Base-by-base conservation (phyloP, 2,888 invertebrate genomes). In the Ypsolopha sequella region DNA sequence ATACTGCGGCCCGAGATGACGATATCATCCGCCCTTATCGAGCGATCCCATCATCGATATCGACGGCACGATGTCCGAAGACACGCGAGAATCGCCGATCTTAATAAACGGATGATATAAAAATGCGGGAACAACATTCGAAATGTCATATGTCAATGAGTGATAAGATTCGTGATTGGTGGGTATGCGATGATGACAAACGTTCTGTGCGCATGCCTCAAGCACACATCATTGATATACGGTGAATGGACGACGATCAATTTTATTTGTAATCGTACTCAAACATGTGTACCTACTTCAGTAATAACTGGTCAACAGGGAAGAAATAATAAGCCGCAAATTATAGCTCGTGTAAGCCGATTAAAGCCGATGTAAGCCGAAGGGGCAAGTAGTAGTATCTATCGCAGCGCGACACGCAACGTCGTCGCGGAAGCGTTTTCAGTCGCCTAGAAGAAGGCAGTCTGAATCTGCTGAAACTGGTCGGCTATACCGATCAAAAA, bases 21-120 rank as follows among this genome's bases (percentile, higher is more conserved):
- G 60, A 59, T 60, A 59, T 61, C 58, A 54, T 55, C 54, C 55
- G 52, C 14, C 44, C 50, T 60, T 76, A 80, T 80, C 79, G 56
- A 53, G 56, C 62, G 77, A 80, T 80, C 68, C 57, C 63, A 80
- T 80, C 75, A 59, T 56, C 59, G 76, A 76, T 75, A 75, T 57
- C 51, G 53, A 39, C 57, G 51, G 59, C 58, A 57, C 61, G 62
- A 58, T 62, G 60, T 61, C 61, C 61, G 60, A 55, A 62, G 60
- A 65, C 65, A 64, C 59, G 61, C 68, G 66, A 51, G 45, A 24
- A 8, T 24, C 48, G 36, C 9, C 43, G 14, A 70, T 72, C 70
- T 70, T 70, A 73, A 73, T 70, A 63, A 63, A 66, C 60, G 59
- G 60, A 60, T 68, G 65, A 66, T 68, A 68, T 65, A 68, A 73